A percentile compares a stretch with the other conserved stretches of the same genome.
phyloP scores from a whole-genome alignment of 2,113 vertebrate genomes.

The Pseudonaja textilis region DNA sequence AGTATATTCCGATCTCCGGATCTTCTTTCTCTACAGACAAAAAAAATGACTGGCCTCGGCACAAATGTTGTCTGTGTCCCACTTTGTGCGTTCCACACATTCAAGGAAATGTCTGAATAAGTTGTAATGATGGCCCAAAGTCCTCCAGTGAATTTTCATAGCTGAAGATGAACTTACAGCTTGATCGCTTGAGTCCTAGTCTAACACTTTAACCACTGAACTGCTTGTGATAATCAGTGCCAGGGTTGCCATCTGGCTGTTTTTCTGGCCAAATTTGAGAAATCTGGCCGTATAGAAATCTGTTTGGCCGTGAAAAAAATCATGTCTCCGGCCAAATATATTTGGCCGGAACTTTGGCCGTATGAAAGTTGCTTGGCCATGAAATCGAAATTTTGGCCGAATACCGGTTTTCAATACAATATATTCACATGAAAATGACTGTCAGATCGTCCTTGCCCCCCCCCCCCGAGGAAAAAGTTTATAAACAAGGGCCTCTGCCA shows the following conservation, averaged over 20 bases:
- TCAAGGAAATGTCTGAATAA: neutral
- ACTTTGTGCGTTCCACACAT: neutral
- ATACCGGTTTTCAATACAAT: too few relatives aligned
- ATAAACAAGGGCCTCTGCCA: constrained; percentile 82
- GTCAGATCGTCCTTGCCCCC: constrained; percentile 31
- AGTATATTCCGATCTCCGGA: neutral
- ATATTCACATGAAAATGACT: too few relatives aligned
- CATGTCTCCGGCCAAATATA: too few relatives aligned
- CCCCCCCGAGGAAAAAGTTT: constrained; percentile 66
- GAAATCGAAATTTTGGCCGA: too few relatives aligned
- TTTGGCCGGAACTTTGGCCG: too few relatives aligned
- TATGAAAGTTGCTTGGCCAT: too few relatives aligned
- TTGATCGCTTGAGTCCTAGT: neutral
- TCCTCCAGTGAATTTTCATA: neutral
- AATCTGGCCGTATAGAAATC: too few relatives aligned
- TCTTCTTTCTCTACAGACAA: neutral
- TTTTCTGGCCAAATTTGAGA: too few relatives aligned
- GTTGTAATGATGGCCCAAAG: neutral
- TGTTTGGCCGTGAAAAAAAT: too few relatives aligned
- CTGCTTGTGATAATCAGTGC: neutral
- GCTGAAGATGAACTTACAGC: neutral
- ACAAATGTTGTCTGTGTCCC: neutral
- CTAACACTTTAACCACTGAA: neutral
- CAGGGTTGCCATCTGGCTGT: too few relatives aligned
- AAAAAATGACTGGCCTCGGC: neutral